phyloP scores from a whole-genome alignment of 2,113 vertebrate species.

The Polypterus bichir region DNA sequence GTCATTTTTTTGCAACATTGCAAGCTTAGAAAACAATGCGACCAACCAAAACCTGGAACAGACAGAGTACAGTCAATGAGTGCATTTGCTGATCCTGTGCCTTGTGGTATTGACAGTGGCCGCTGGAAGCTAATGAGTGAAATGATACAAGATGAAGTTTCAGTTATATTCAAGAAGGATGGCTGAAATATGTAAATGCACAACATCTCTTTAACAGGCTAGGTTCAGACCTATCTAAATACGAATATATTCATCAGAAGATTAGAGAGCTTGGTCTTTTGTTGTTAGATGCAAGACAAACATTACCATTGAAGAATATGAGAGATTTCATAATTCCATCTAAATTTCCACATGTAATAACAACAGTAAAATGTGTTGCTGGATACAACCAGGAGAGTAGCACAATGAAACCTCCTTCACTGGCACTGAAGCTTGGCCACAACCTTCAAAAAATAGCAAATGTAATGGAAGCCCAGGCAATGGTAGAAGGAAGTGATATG shows the following conservation, averaged over 20 bases:
- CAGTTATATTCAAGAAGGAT: constrained; percentile 7
- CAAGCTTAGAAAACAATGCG: constrained; percentile 7
- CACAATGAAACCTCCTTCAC: too few species aligned
- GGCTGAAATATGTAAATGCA: too few species aligned
- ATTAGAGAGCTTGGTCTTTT: too few species aligned
- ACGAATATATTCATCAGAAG: too few species aligned
- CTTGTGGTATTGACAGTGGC: not conserved
- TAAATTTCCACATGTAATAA: too few species aligned
- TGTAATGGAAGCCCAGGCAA: not conserved
- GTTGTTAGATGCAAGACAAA: too few species aligned
- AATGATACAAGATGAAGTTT: constrained; percentile 13
- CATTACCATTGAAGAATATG: too few species aligned
- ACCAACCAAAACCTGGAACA: constrained; percentile 14
- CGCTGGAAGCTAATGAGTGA: constrained; percentile 14
- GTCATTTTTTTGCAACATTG: constrained; percentile 12
- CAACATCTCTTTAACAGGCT: too few species aligned
- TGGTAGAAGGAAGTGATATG: not conserved
- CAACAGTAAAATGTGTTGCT: too few species aligned
- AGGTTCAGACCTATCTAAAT: too few species aligned
- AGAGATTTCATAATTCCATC: too few species aligned
- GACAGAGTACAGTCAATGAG: constrained; percentile 16
- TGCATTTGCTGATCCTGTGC: constrained; percentile 12
- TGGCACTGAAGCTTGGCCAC: constrained; percentile 9
- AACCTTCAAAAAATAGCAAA: constrained; percentile 7
- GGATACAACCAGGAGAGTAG: too few species aligned